Evolutionary conservation across 2,797 vertebrate species (phyloP).

Genomic region (Alcedo atthis): DNA sequence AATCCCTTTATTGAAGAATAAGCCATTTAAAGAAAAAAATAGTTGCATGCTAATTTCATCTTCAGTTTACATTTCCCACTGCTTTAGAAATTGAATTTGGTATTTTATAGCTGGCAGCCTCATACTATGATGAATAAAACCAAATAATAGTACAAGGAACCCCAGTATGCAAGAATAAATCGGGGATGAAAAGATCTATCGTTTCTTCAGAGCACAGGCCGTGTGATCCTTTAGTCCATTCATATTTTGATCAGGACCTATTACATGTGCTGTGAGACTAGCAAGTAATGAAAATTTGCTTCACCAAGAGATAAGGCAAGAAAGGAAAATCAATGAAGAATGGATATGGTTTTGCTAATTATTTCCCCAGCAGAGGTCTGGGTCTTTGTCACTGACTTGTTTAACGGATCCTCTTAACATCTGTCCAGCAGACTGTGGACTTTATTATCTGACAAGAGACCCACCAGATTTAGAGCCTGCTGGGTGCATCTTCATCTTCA

Average conservation of each 20-base stretch:
- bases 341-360: conserved; percentile 81
- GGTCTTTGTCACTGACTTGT: conserved; percentile 82
- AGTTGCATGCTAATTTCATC: conserved; percentile 39
- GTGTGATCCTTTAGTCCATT: neutral
- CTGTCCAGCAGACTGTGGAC: conserved; percentile 88
- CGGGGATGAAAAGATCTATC: conserved; percentile 34
- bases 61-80: conserved; percentile 55
- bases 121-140: conserved; percentile 27
- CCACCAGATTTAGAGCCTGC: conserved; percentile 81
- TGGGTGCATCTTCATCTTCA: conserved; percentile 77
- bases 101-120: conserved; percentile 17
- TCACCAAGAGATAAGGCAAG: conserved; percentile 34
- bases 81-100: conserved; percentile 31
- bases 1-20: neutral
- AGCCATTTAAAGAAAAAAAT: neutral
- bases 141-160: conserved; percentile 38
- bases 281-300: conserved; percentile 13
- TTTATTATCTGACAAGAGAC: conserved; percentile 79
- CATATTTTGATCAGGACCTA: conserved; percentile 37
- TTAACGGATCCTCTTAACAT: conserved; percentile 87
- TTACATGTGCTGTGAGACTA: neutral
- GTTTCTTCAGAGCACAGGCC: conserved; percentile 31
- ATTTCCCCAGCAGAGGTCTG: conserved; percentile 85
- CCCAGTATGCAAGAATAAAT: conserved; percentile 13
- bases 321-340: conserved; percentile 65